Base-by-base conservation (phyloP, 2,797 vertebrate species). In the Threskiornis aethiopicus region DNA sequence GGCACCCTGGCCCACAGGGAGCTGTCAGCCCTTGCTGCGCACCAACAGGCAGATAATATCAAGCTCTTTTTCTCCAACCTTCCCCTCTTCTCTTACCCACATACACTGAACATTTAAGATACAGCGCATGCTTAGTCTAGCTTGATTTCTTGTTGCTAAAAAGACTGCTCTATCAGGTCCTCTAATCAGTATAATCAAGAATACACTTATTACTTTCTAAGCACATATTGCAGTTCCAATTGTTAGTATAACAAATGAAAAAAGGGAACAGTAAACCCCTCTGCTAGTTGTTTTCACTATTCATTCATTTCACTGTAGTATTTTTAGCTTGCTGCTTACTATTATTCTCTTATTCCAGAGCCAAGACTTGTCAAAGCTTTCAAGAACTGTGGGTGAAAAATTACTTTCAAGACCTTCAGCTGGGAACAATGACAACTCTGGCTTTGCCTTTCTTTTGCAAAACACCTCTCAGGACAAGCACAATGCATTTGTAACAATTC, bases 371-470 rank as follows among this genome's bases (percentile, higher is more conserved):
- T 26, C 92, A 86, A 75, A 89, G 49, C 49, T 83, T 97, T 90
- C 80, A 93, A 72, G 84, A 96, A 28, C 70, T 14, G n/a, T 33
- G 78, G 47, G 59, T 59, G 89, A 89, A 96, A 96, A 94, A 89
- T 26, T 75, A 42, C 66, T 93, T 95, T 75, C 51, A 95, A 58
- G 59, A 54, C 65, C 49, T 86, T 95, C 83, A 82, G 35, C 37
- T 66, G 39, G 21, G 82, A 84, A 85, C 77, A 80, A 72, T 11
- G 10, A 73, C 83, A 88, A 70, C 16, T 25, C 15, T 13, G 59
- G 46, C 17, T 96, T 72, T 44, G 41, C 75, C 71, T 93, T 81
- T 93, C 77, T 95, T 72, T 49, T 62, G 37, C 65, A 83, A 85
- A 96, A 66, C 61, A 83, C 73, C 76, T 93, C 72, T 95, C 64